Percentiles rank a stretch among this genome's conserved stretches.
These are phyloP conservation scores for Lichenostomus cassidix DNA, from an alignment of 2,113 vertebrate species.

Conservation along the genomic window DNA sequence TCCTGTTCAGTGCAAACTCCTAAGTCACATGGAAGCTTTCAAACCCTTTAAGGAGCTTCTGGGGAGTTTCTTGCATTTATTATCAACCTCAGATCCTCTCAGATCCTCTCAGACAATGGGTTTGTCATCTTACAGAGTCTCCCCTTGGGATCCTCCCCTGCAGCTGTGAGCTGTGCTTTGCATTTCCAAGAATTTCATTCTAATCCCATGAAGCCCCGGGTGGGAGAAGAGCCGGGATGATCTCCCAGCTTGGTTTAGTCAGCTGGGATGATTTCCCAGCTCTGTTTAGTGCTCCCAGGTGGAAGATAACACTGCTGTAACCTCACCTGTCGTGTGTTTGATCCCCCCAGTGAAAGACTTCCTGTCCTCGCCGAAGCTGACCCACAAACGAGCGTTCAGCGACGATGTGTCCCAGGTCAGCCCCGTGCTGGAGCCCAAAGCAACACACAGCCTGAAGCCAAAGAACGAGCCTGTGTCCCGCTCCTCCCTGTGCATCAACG, in stretches of 20 bases:
- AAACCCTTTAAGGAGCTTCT: background rate
- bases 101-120: background rate
- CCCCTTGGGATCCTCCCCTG: background rate
- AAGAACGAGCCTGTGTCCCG: slow-evolving; percentile 77
- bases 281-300: rapidly evolving
- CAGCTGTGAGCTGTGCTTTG: background rate
- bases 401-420: slow-evolving; percentile 81
- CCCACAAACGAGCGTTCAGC: slow-evolving; percentile 82
- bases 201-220: background rate
- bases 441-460: slow-evolving; percentile 76
- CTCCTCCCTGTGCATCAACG: slow-evolving; percentile 85
- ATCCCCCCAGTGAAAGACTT: slow-evolving; percentile 52
- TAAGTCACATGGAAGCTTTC: background rate
- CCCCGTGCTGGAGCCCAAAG: slow-evolving; percentile 63
- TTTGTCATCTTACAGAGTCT: background rate
- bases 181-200: background rate
- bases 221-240: rapidly evolving
- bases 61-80: background rate
- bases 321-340: background rate
- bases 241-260: rapidly evolving
- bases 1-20: background rate
- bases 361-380: slow-evolving; percentile 80
- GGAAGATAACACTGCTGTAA: rapidly evolving
- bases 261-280: rapidly evolving
- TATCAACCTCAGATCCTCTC: background rate